phyloP scores from a whole-genome alignment of 2,113 vertebrate genomes.

The Mirza zaza region DNA sequence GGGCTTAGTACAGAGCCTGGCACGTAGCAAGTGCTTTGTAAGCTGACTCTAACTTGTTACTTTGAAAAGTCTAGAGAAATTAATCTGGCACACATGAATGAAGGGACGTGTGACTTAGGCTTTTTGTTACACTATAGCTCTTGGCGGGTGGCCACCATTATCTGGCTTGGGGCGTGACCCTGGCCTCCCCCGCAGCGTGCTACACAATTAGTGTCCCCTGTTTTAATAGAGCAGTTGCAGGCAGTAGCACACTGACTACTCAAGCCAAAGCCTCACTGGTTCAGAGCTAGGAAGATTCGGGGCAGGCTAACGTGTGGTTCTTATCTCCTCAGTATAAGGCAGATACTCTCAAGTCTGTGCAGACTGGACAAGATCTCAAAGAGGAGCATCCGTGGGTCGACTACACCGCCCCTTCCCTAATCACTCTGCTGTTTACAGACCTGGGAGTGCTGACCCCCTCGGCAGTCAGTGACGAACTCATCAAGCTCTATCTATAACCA shows the following conservation, averaged over 20 bases:
- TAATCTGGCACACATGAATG: background rate
- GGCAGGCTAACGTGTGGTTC: background rate
- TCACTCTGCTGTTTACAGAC: conserved; percentile 97
- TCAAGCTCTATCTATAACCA: conserved; percentile 95
- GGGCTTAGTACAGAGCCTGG: no score
- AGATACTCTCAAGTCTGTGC: conserved; percentile 89
- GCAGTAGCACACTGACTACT: rapidly evolving
- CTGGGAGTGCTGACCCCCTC: conserved; percentile 96
- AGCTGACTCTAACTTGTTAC: background rate
- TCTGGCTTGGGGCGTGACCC: background rate
- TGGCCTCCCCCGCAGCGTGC: background rate
- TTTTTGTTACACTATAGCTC: background rate
- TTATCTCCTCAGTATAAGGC: conserved; percentile 92
- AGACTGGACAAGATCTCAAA: conserved; percentile 85
- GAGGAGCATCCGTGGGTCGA: conserved; percentile 96
- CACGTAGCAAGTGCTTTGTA: background rate
- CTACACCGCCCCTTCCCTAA: conserved; percentile 95
- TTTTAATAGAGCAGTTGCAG: background rate
- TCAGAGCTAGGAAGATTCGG: background rate
- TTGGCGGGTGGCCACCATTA: rapidly evolving
- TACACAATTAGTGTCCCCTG: background rate
- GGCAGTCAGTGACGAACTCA: conserved; percentile 97
- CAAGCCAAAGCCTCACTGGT: background rate
- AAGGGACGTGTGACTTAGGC: background rate
- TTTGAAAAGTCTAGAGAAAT: background rate